Conservation (phyloP, 2,113 vertebrate genomes). For the Nothocercus nigrocapillus region DNA sequence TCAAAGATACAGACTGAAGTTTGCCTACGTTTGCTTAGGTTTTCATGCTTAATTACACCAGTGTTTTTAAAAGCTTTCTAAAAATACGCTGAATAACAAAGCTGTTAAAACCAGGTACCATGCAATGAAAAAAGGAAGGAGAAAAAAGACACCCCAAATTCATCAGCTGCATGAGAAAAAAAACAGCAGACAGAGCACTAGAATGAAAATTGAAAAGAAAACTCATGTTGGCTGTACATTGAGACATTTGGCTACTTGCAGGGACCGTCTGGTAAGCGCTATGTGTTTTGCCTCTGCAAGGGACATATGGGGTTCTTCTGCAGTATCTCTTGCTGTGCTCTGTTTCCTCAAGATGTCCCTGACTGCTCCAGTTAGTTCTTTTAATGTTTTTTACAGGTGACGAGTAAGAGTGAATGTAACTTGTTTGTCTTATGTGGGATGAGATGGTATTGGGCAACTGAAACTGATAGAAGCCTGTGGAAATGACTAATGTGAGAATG, state of each 20-base stretch:
- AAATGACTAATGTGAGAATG: neutral
- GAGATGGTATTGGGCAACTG: neutral
- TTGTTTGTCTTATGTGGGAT: neutral
- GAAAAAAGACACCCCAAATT: neutral
- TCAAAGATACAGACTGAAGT: neutral
- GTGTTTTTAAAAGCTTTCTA: neutral
- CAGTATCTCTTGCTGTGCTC: neutral
- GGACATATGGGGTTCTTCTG: rapidly evolving
- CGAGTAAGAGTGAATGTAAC: neutral
- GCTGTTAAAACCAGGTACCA: neutral
- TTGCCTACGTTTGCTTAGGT: neutral
- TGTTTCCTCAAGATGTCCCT: neutral
- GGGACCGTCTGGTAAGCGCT: neutral
- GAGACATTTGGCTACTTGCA: neutral
- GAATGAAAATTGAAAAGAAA: neutral
- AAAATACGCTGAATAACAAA: neutral
- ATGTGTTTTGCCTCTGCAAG: rapidly evolving
- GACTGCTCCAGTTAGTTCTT: rapidly evolving
- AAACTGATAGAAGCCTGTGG: neutral
- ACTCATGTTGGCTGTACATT: neutral
- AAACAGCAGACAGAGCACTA: neutral
- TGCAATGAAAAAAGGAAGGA: neutral
- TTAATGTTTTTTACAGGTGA: rapidly evolving
- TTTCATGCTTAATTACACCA: neutral
- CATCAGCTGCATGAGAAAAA: neutral